Conservation (phyloP, 2,113 vertebrate species). For the Centropus unirufus region DNA sequence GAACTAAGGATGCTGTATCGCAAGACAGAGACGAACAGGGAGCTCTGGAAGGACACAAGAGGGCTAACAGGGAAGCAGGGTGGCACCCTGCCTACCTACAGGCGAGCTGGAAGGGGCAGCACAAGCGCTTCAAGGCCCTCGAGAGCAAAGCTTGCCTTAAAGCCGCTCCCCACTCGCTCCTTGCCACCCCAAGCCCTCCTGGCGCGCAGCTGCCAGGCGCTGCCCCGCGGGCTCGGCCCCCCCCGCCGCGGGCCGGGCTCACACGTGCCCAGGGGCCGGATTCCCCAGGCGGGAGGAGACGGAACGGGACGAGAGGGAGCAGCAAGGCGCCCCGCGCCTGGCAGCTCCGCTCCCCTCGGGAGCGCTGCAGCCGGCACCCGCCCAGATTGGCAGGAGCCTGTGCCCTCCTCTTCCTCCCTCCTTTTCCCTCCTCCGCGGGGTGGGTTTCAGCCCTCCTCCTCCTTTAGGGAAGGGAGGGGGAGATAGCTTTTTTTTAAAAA, state of each 20-base stretch:
- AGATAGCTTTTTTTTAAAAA: not conserved
- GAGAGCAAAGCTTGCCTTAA: too few species aligned
- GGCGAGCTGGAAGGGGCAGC: not conserved
- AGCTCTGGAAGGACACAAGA: not conserved
- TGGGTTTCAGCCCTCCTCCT: slow-evolving; percentile 38
- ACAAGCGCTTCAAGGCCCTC: not conserved
- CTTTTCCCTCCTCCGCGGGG: slow-evolving; percentile 49
- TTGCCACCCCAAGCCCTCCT: not conserved
- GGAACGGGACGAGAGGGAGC: too few species aligned
- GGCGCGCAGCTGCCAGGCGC: not conserved
- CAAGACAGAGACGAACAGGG: not conserved
- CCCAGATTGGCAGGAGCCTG: slow-evolving; percentile 39
- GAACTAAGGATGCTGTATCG: not conserved
- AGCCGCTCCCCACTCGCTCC: not conserved
- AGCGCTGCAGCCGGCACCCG: not conserved
- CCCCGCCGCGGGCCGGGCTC: not conserved
- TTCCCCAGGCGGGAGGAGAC: not conserved
- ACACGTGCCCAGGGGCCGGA: not conserved
- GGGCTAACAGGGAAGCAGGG: not conserved
- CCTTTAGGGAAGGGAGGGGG: not conserved
- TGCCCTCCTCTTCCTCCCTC: slow-evolving; percentile 60
- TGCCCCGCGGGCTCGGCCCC: not conserved
- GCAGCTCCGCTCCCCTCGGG: not conserved
- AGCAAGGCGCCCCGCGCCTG: not conserved
- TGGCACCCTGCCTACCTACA: fast-evolving